Evolutionary conservation across 2,888 invertebrate genomes (phyloP).

Genomic region (Netelia melanura): DNA sequence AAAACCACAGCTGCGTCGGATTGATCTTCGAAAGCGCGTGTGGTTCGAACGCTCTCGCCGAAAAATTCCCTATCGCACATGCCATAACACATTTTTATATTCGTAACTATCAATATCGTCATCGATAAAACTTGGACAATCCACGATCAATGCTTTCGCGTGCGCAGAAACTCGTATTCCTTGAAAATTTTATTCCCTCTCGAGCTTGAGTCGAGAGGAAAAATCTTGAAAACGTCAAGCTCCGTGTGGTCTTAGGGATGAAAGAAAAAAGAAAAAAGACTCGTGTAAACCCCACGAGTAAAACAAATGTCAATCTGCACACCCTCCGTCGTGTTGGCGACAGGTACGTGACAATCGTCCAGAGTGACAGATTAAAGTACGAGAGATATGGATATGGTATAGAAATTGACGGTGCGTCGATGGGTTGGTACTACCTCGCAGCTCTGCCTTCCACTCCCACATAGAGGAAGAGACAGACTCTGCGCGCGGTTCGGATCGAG

Average conservation of each 20-base stretch:
- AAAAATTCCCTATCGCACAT: too few species aligned
- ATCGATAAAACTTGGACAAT: too few species aligned
- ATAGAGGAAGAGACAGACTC: slow-evolving; percentile 28
- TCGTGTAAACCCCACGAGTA: slow-evolving; percentile 10
- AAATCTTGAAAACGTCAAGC: slow-evolving; percentile 11
- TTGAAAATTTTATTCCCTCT: not conserved
- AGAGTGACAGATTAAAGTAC: slow-evolving; percentile 60
- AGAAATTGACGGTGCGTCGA: slow-evolving; percentile 54
- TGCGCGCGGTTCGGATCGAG: slow-evolving; percentile 59
- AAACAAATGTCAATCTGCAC: slow-evolving; percentile 49
- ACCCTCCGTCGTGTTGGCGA: slow-evolving; percentile 43
- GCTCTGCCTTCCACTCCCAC: not conserved
- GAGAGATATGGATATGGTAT: slow-evolving; percentile 38
- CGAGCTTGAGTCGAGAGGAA: not conserved
- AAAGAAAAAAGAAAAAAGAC: not conserved
- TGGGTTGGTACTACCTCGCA: slow-evolving; percentile 36
- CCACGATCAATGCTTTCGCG: too few species aligned
- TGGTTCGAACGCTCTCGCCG: too few species aligned
- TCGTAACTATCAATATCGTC: too few species aligned
- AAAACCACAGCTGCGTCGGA: not conserved
- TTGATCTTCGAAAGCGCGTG: too few species aligned
- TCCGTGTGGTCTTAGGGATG: not conserved
- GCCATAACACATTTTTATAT: too few species aligned
- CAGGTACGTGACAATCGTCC: slow-evolving; percentile 59
- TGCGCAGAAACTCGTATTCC: too few species aligned